phyloP scores from a whole-genome alignment of 1,140 invertebrate genomes.

The Drosophila willistoni region DNA sequence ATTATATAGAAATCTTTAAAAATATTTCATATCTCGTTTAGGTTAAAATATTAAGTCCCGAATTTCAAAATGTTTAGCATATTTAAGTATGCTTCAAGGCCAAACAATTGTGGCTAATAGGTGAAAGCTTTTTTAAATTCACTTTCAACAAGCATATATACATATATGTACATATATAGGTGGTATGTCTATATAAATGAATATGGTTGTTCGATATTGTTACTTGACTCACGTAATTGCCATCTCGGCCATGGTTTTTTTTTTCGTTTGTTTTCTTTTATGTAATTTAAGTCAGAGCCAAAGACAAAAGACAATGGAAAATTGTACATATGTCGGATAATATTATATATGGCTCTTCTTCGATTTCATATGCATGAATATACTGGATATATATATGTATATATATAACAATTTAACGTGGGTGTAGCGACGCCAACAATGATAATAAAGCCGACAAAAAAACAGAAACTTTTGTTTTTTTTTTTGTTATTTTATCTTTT shows the following conservation, averaged over 20 bases:
- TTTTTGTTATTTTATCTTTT: slow-evolving; percentile 46
- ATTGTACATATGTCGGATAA: slow-evolving; percentile 24
- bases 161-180: not conserved
- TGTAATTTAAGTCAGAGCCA: slow-evolving; percentile 51
- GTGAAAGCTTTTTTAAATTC: slow-evolving; percentile 28
- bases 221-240: slow-evolving; percentile 50
- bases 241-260: slow-evolving; percentile 28
- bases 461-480: slow-evolving; percentile 38
- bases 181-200: not conserved
- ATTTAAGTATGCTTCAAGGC: not conserved
- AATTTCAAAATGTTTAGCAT: slow-evolving; percentile 22
- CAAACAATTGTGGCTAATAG: not conserved
- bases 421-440: slow-evolving; percentile 48
- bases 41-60: not conserved
- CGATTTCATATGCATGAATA: slow-evolving; percentile 38
- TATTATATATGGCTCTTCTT: slow-evolving; percentile 36
- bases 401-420: slow-evolving; percentile 43
- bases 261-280: slow-evolving; percentile 23
- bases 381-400: slow-evolving; percentile 33
- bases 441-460: slow-evolving; percentile 54
- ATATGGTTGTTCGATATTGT: slow-evolving; percentile 18
- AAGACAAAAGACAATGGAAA: slow-evolving; percentile 54
- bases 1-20: no score
- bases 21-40: no score
- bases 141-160: slow-evolving; percentile 20